A percentile compares a stretch with the other conserved stretches of the same genome.
These are phyloP conservation scores for Epizoanthus fatuus DNA, from an alignment of 92 coral and sea anemone species.

Conservation along the genomic window DNA sequence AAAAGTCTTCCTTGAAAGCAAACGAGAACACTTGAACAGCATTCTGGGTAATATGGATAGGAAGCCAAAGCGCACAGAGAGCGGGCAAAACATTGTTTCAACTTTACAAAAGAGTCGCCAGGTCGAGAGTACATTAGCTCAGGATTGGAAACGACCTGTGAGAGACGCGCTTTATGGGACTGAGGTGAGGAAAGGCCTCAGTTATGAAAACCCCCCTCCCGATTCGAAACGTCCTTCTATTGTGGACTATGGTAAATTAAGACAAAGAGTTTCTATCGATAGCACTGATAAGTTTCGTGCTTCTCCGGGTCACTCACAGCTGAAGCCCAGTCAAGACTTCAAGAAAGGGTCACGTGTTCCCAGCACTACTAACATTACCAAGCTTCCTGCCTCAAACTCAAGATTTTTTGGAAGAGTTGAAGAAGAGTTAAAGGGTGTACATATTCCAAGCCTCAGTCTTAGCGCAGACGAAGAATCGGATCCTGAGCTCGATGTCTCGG, in stretches of 20 bases:
- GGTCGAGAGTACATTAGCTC: neutral
- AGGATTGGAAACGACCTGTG: conserved; percentile 13
- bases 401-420: neutral
- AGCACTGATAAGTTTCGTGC: neutral
- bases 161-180: neutral
- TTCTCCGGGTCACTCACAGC: neutral
- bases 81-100: neutral
- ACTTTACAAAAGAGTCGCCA: conserved; percentile 5
- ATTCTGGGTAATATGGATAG: conserved; percentile 2
- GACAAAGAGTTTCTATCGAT: conserved; percentile 15
- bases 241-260: conserved; percentile 33
- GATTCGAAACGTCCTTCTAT: conserved; percentile 2
- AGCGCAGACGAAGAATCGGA: conserved; percentile 81
- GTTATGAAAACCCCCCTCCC: neutral
- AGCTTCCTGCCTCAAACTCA: conserved; percentile 1
- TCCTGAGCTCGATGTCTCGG: conserved; percentile 69
- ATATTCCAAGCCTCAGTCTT: conserved; percentile 62
- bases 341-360: neutral
- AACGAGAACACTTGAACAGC: conserved; percentile 54
- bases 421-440: conserved; percentile 20
- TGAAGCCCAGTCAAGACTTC: neutral
- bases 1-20: conserved; percentile 63
- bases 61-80: neutral
- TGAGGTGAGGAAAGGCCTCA: neutral
- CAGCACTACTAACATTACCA: neutral